phyloP scores from a whole-genome alignment of 2,888 invertebrate species.

The Criorhina ranunculi region DNA sequence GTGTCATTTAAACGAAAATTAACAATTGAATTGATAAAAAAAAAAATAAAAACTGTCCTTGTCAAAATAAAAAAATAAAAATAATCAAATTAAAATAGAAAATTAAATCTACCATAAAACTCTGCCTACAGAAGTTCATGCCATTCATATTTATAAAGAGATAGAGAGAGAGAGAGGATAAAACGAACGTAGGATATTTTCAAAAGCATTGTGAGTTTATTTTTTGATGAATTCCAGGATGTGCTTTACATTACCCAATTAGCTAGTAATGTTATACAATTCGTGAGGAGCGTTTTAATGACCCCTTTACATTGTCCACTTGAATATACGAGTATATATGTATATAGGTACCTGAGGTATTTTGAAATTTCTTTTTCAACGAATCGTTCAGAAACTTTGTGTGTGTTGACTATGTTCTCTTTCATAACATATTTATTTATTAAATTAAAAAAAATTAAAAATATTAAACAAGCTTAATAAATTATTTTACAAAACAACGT shows the following conservation, averaged over 20 bases:
- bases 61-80: not conserved
- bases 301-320: conserved; percentile 70
- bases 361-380: conserved; percentile 14
- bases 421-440: conserved; percentile 26
- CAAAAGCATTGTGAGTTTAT: conserved; percentile 58
- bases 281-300: conserved; percentile 37
- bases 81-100: conserved; percentile 18
- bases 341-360: conserved; percentile 42
- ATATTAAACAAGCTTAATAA: conserved; percentile 44
- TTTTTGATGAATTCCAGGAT: conserved; percentile 50
- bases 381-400: conserved; percentile 24
- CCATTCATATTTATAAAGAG: conserved; percentile 31
- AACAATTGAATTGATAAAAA: too few relatives aligned
- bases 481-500: conserved; percentile 49
- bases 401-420: conserved; percentile 30
- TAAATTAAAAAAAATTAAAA: conserved; percentile 18
- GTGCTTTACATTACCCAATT: conserved; percentile 55
- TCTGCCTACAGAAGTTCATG: conserved; percentile 59
- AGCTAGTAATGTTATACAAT: conserved; percentile 44
- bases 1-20: too few relatives aligned
- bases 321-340: too few relatives aligned
- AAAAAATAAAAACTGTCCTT: not conserved
- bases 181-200: conserved; percentile 41
- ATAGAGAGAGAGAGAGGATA: conserved; percentile 1
- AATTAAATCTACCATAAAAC: conserved; percentile 27